Evolutionary conservation across 2,888 invertebrate species (phyloP).

Genomic region (Pandemis heparana): DNA sequence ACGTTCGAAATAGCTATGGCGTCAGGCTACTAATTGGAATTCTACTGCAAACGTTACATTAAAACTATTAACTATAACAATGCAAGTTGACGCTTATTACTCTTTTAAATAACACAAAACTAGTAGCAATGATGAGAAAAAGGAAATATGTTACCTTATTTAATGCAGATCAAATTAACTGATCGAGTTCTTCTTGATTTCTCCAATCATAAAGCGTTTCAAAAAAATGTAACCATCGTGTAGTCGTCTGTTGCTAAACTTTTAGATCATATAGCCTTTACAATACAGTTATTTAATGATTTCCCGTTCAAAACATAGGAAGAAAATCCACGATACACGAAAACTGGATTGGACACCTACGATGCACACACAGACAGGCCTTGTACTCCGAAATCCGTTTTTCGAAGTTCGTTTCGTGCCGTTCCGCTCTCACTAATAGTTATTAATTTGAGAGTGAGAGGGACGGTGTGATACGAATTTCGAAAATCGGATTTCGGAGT

Average conservation of each 20-base stretch:
- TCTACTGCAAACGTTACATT: not conserved
- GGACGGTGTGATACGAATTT: too few species aligned
- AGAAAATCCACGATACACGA: not conserved
- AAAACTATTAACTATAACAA: not conserved
- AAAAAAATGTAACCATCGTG: conserved; percentile 14
- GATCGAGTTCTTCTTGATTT: conserved; percentile 16
- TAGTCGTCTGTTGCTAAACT: not conserved
- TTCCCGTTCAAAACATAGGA: not conserved
- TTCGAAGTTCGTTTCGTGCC: too few species aligned
- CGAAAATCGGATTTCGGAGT: too few species aligned
- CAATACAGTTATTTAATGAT: not conserved
- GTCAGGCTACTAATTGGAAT: conserved; percentile 32
- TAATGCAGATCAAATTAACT: conserved; percentile 23
- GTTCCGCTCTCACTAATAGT: too few species aligned
- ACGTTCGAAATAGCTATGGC: conserved; percentile 41
- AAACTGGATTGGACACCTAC: not conserved
- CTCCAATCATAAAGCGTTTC: not conserved
- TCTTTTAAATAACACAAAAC: not conserved
- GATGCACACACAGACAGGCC: not conserved
- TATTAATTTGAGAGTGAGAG: too few species aligned
- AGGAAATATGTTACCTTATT: conserved; percentile 36
- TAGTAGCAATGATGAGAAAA: not conserved
- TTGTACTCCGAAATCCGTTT: too few species aligned
- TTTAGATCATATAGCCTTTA: not conserved
- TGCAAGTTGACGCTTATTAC: not conserved